Base-by-base conservation (phyloP, 2,113 vertebrate species). In the Callorhinus ursinus region DNA sequence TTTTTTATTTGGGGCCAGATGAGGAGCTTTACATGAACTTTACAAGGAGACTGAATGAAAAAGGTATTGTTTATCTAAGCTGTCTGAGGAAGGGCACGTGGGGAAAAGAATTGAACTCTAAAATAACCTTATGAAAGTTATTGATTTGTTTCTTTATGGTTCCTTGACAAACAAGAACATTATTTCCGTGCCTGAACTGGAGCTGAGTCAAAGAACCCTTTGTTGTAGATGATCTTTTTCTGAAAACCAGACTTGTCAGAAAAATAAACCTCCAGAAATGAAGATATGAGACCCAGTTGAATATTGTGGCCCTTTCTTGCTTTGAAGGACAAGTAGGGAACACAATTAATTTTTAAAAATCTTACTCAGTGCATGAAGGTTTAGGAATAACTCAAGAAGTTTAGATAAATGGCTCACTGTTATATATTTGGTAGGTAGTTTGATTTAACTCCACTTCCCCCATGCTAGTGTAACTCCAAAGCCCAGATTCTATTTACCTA, bases 51-150 rank as follows among this genome's bases (percentile, higher is more conserved):
- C 76, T 90, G 88, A 90, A 87, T 94, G 90, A 90, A 96, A 96
- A 97, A 90, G 87, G 46, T 61, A 84, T 94, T 98, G 84, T 96
- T 97, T 97, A 92, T 97, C 95, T 96, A 88, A 95, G 87, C 90
- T 98, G 95, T 95, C 96, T 88, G 76, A 81, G 81, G 53, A 97
- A 95, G 65, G 90, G 76, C 88, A 77, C 94, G 96, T 90, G 97
- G 92, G 93, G 55, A 83, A 96, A 96, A 92, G 94, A 96, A 93
- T 65, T 97, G 97, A 93, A 94, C 96, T 97, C 95, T 96, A 77
- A 98, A 97, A 95, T 97, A 96, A 97, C 97, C 84, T 94, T 97
- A 88, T 97, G 96, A 97, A 96, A 97, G 90, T 95, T 98, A 98
- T 97, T 95, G 96, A 98, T 98, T 97, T 0, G 3, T 90, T 97